A percentile compares a stretch with the other conserved stretches of the same genome.
phyloP scores from a whole-genome alignment of 2,113 vertebrate species.

The Morone saxatilis region DNA sequence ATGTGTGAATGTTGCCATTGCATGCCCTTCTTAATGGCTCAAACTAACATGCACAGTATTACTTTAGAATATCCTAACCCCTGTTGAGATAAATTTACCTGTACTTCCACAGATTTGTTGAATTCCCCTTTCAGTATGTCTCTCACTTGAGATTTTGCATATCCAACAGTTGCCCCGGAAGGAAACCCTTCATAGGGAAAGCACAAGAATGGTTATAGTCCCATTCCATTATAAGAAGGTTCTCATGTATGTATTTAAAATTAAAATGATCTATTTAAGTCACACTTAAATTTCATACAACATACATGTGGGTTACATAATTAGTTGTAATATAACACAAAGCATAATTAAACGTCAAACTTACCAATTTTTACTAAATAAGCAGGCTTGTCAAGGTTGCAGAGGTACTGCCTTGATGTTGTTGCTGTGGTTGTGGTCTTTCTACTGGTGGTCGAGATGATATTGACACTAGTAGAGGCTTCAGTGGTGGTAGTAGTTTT shows the following conservation, averaged over 20 bases:
- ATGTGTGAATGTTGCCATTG: background rate
- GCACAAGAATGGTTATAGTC: background rate
- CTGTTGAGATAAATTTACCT: slow-evolving; percentile 84
- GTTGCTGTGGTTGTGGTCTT: slow-evolving; percentile 64
- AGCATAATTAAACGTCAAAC: slow-evolving; percentile 35
- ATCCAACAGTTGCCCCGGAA: slow-evolving; percentile 86
- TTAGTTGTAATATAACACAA: background rate
- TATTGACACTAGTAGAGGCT: slow-evolving; percentile 39
- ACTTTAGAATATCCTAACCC: too few relatives aligned
- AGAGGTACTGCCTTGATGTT: slow-evolving; percentile 86
- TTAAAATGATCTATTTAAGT: background rate
- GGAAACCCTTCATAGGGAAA: slow-evolving; percentile 86
- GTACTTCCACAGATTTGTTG: slow-evolving; percentile 91
- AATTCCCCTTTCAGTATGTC: slow-evolving; percentile 90
- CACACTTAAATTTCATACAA: background rate
- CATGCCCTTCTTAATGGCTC: background rate
- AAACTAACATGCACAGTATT: too few relatives aligned
- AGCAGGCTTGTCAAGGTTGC: slow-evolving; percentile 84
- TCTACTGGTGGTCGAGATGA: slow-evolving; percentile 52
- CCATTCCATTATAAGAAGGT: background rate
- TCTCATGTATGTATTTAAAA: background rate
- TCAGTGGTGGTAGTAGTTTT: slow-evolving; percentile 40
- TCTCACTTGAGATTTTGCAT: slow-evolving; percentile 89
- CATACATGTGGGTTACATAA: background rate
- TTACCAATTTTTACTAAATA: slow-evolving; percentile 92